Evolutionary conservation across 2,888 invertebrate species (phyloP).

Genomic region (Melanophora roralis): DNA sequence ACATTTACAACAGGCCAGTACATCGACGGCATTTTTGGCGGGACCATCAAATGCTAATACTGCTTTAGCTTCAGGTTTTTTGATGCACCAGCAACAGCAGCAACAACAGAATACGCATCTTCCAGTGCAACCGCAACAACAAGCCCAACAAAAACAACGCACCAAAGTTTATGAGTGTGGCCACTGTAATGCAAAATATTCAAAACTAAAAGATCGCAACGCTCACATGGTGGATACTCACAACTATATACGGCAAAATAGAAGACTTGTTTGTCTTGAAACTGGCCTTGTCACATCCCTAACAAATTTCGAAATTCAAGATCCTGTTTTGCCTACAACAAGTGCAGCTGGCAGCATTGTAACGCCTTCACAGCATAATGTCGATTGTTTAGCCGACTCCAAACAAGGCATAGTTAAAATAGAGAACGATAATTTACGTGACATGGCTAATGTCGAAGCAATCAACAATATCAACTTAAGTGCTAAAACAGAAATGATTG

Average conservation of each 20-base stretch:
- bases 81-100: conserved; percentile 55
- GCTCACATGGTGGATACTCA: conserved; percentile 75
- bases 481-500: conserved; percentile 68
- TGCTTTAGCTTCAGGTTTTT: conserved; percentile 63
- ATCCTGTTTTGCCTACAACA: conserved; percentile 43
- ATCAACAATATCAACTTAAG: conserved; percentile 57
- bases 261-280: conserved; percentile 72
- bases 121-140: conserved; percentile 48
- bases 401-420: conserved; percentile 74
- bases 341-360: conserved; percentile 58
- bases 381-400: conserved; percentile 68
- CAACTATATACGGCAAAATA: conserved; percentile 75
- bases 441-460: conserved; percentile 5
- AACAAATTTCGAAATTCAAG: conserved; percentile 38
- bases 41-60: conserved; percentile 71
- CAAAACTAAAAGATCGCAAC: conserved; percentile 75
- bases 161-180: conserved; percentile 75
- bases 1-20: conserved; percentile 66
- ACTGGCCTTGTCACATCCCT: conserved; percentile 60
- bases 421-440: conserved; percentile 69
- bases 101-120: conserved; percentile 45
- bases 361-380: conserved; percentile 34
- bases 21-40: conserved; percentile 70
- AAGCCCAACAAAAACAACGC: conserved; percentile 65
- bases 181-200: conserved; percentile 73